These are phyloP conservation scores for Phacellophora camtschatica DNA, from an alignment of 30 jellyfish, hydroid and myxozoan species.

Conservation along the genomic window DNA sequence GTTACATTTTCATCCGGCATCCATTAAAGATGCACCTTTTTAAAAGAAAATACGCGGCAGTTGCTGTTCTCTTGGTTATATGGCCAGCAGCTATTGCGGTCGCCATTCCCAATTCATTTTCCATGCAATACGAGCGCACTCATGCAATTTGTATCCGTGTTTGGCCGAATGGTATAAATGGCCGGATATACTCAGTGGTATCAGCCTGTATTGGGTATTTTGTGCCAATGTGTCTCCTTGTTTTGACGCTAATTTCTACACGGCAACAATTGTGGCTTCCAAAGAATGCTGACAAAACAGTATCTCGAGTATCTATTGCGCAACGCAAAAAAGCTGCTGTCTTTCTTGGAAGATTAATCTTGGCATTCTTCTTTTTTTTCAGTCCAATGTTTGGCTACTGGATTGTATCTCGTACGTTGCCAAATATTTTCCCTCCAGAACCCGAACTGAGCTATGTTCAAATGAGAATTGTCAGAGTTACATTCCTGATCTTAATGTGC, in stretches of 20 bases:
- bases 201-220: conserved; percentile 39
- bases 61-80: neutral
- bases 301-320: neutral
- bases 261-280: conserved; percentile 38
- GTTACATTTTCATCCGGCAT: conserved; percentile 81
- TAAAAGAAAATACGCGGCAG: conserved; percentile 38
- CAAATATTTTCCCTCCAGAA: conserved; percentile 52
- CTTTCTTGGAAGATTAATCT: conserved; percentile 24
- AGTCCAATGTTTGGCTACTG: conserved; percentile 61
- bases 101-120: conserved; percentile 29
- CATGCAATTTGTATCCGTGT: conserved; percentile 44
- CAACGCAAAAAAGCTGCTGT: conserved; percentile 46
- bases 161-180: conserved; percentile 60
- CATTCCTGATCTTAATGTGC: conserved; percentile 31
- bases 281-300: neutral
- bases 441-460: conserved; percentile 50
- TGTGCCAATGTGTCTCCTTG: conserved; percentile 31
- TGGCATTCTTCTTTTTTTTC: conserved; percentile 64
- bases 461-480: conserved; percentile 33
- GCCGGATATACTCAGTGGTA: conserved; percentile 18
- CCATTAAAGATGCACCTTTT: conserved; percentile 69
- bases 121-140: conserved; percentile 26
- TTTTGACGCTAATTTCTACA: conserved; percentile 31
- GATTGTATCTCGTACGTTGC: conserved; percentile 57
- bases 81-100: conserved; percentile 51